Evolutionary conservation across 2,888 invertebrate genomes (phyloP), one percentile per base, ranked within the genome.

Genomic region (Catocala nupta): DNA sequence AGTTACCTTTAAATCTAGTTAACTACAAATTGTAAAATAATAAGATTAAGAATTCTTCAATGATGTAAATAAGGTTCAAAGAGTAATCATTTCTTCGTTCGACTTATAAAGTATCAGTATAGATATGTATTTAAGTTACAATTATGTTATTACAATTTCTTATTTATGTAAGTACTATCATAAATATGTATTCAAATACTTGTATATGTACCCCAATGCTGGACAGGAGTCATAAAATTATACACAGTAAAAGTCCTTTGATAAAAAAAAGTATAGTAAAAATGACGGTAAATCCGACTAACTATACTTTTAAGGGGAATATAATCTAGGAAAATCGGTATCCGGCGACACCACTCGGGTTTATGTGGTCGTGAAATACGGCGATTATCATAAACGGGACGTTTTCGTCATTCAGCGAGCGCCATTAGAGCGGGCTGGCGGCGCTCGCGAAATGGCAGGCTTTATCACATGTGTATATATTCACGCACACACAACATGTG

Each of bases 361-460:
- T 90, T 89, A 90, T 85, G 80, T 77, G 83, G 80, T 86, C 85
- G 85, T 88, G 86, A 89, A 90, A 89, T 90, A 87, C 85, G 78
- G 79, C 84, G 87, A 90, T 91, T 90, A 90, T 89, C 91, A 90
- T 91, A 91, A 91, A 91, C 85, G 86, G 77, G 83, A 81, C 88
- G 81, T 87, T 90, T 89, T 87, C 88, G 87, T 87, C 89, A 89
- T 88, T 85, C 87, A 83, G 69, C 77, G 83, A 70, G 77, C 74
- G 79, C 86, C 86, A 85, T 87, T 84, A 86, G 81, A 78, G 80
- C 71, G 71, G 78, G 73, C 72, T 75, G 78, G 68, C 68, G 74
- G 59, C 56, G 71, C 54, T 66, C 70, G 68, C 75, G 66, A 71
- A 77, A 80, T 76, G 73, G 75, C 74, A 78, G 75, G 71, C 68